Conservation (phyloP, 2,113 vertebrate species). For the Mungos mungo region DNA sequence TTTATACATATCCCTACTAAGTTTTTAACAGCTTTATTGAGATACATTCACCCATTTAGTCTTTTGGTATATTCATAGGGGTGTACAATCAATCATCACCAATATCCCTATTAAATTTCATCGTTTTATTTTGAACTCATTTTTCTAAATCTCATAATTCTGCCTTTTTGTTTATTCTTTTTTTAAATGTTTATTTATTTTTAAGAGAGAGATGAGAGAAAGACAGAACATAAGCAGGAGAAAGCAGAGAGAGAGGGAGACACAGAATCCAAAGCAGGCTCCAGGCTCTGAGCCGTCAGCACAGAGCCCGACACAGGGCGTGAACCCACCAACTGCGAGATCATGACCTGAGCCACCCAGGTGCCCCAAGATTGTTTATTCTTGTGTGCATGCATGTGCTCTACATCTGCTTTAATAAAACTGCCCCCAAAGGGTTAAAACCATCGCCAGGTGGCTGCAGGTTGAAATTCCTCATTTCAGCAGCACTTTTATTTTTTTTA, state of each 20-base stretch:
- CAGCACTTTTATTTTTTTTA: not conserved
- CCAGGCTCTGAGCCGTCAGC: no score
- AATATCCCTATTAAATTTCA: not conserved
- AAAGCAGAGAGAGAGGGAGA: no score
- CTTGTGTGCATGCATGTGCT: not conserved
- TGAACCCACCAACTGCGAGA: no score
- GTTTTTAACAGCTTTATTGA: constrained; percentile 22
- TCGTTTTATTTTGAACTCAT: not conserved
- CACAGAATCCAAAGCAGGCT: no score
- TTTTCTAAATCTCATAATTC: constrained; percentile 4
- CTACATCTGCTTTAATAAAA: not conserved
- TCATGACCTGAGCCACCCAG: no score
- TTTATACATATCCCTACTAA: not conserved
- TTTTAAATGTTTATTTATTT: no score
- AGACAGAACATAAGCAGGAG: no score
- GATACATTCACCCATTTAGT: not conserved
- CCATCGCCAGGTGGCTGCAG: not conserved
- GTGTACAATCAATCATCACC: not conserved
- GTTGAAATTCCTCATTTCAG: not conserved
- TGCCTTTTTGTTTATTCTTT: not conserved
- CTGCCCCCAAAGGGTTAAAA: not conserved
- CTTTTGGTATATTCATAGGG: not conserved
- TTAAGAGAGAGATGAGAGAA: no score
- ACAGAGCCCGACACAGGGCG: no score
- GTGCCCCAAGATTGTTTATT: not conserved